Conservation (phyloP, 2,888 invertebrate species). For the Limnephilus lunatus region DNA sequence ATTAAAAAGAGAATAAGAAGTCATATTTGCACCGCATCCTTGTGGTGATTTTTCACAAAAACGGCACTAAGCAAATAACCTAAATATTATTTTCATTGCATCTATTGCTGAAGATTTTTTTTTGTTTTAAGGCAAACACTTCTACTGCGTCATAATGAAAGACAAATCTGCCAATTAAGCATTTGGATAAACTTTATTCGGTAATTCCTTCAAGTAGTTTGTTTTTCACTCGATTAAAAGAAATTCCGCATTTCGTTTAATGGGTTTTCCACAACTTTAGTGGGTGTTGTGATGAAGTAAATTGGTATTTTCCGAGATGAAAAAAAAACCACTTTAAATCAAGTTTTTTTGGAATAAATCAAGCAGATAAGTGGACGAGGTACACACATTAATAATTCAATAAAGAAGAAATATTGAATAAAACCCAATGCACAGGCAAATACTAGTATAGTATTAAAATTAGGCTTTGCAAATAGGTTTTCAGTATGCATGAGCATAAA, state of each 20-base stretch:
- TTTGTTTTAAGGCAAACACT: background rate
- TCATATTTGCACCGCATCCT: too few relatives aligned
- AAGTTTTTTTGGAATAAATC: background rate
- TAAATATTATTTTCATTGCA: too few relatives aligned
- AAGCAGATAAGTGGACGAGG: background rate
- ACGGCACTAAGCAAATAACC: too few relatives aligned
- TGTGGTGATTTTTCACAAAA: too few relatives aligned
- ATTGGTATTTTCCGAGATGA: background rate
- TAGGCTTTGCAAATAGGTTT: background rate
- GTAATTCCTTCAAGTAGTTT: background rate
- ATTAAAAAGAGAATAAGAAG: too few relatives aligned
- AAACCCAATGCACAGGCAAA: background rate
- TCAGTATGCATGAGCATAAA: too few relatives aligned
- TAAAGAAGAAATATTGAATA: background rate
- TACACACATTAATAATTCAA: background rate
- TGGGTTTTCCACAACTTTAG: background rate
- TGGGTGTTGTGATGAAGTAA: background rate
- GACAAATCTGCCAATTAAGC: background rate
- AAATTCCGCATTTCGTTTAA: background rate
- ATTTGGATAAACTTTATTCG: background rate
- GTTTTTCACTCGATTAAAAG: background rate
- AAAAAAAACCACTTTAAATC: background rate
- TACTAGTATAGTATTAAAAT: background rate
- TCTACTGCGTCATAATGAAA: background rate
- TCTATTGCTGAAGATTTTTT: background rate